Evolutionary conservation across 2,113 vertebrate species (phyloP).

Genomic region (Onychostruthus taczanowskii): DNA sequence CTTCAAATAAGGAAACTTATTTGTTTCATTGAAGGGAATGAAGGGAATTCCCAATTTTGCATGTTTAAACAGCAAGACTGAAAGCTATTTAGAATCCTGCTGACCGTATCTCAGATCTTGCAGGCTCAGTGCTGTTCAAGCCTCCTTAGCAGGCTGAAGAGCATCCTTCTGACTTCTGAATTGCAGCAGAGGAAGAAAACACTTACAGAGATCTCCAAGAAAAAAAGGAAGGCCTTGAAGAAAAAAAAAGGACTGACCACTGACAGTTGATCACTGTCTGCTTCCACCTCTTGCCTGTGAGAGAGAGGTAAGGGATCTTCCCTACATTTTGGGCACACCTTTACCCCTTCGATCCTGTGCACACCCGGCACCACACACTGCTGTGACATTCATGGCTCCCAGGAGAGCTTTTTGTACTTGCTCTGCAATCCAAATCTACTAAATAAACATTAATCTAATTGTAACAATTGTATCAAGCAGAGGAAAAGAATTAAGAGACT

Average conservation of each 20-base stretch:
- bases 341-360: neutral
- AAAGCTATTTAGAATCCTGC: neutral
- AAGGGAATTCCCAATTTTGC: neutral
- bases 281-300: neutral
- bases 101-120: neutral
- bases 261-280: neutral
- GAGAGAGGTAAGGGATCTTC: neutral
- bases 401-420: neutral
- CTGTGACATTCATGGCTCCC: neutral
- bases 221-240: neutral
- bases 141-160: neutral
- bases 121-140: neutral
- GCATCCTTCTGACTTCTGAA: neutral
- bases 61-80: neutral
- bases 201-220: neutral
- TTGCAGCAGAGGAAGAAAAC: neutral
- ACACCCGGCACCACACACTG: neutral
- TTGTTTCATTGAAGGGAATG: neutral
- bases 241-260: neutral
- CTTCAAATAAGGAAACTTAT: neutral
- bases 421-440: neutral
- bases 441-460: neutral
- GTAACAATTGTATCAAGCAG: neutral
- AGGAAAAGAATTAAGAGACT: neutral
- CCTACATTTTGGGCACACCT: neutral